Conservation (phyloP, 2,888 invertebrate species). For the Axea sp. region DNA sequence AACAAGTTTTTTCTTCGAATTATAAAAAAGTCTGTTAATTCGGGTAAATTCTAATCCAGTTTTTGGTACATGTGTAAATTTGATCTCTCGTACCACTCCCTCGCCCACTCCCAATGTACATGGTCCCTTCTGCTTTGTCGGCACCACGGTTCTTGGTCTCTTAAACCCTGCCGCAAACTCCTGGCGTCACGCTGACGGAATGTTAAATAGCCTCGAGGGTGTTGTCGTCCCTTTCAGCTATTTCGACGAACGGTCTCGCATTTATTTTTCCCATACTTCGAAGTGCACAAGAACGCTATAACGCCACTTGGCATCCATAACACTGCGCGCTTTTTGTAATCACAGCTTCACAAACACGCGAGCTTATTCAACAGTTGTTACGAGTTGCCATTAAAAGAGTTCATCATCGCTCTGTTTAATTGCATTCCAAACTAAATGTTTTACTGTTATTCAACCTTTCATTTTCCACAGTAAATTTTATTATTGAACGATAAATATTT, state of each 20-base stretch:
- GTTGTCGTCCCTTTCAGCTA: slow-evolving; percentile 43
- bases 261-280: slow-evolving; percentile 57
- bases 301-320: slow-evolving; percentile 40
- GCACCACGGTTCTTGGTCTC: slow-evolving; percentile 29
- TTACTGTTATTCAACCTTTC: not conserved
- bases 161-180: slow-evolving; percentile 51
- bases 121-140: slow-evolving; percentile 29
- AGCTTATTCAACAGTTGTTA: slow-evolving; percentile 33
- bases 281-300: slow-evolving; percentile 17
- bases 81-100: slow-evolving; percentile 43
- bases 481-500: too few relatives aligned
- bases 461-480: too few relatives aligned
- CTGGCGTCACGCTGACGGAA: slow-evolving; percentile 48
- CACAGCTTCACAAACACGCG: slow-evolving; percentile 22
- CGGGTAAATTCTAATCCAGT: slow-evolving; percentile 7
- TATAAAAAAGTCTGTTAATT: slow-evolving; percentile 41
- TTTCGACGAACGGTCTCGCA: slow-evolving; percentile 35
- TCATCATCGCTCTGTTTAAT: slow-evolving; percentile 24
- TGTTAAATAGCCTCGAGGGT: slow-evolving; percentile 57
- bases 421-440: slow-evolving; percentile 6
- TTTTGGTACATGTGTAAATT: slow-evolving; percentile 30
- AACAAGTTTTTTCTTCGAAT: slow-evolving; percentile 42
- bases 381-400: slow-evolving; percentile 18
- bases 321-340: slow-evolving; percentile 34
- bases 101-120: slow-evolving; percentile 9